phyloP scores from a whole-genome alignment of 2,797 vertebrate genomes.

The Sternotherus odoratus region DNA sequence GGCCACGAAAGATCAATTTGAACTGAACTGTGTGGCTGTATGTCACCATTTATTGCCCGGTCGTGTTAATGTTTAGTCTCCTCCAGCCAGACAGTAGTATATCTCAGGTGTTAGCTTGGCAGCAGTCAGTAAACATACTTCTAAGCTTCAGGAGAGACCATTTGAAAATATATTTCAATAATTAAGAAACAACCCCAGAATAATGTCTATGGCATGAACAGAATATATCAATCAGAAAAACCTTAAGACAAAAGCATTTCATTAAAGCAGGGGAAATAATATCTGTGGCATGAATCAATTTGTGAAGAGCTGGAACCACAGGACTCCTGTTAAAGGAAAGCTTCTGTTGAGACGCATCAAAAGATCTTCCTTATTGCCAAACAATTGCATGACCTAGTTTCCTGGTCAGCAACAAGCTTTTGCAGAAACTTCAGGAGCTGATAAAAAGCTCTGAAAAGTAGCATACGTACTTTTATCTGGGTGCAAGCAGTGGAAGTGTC shows the following conservation, averaged over 20 bases:
- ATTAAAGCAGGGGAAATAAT: slow-evolving; percentile 67
- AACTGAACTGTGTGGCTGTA: not conserved
- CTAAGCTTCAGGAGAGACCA: not conserved
- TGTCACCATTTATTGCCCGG: not conserved
- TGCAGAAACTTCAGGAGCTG: slow-evolving; percentile 71
- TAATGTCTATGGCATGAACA: slow-evolving; percentile 16
- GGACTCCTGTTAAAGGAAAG: slow-evolving; percentile 63
- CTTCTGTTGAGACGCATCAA: slow-evolving; percentile 71
- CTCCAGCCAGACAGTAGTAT: not conserved
- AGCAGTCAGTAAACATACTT: not conserved
- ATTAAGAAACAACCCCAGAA: not conserved
- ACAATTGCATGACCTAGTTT: slow-evolving; percentile 79
- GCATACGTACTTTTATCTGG: slow-evolving; percentile 61
- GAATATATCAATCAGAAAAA: slow-evolving; percentile 38
- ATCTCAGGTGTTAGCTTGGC: not conserved
- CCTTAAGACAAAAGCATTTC: slow-evolving; percentile 55
- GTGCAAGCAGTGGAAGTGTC: no score
- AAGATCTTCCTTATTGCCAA: slow-evolving; percentile 76
- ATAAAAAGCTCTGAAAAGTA: slow-evolving; percentile 72
- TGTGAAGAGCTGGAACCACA: slow-evolving; percentile 55
- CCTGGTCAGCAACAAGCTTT: slow-evolving; percentile 69
- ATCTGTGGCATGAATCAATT: slow-evolving; percentile 55
- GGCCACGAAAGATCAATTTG: not conserved
- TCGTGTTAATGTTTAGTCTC: not conserved
- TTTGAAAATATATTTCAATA: slow-evolving; percentile 55